phyloP scores from a whole-genome alignment of 2,888 invertebrate genomes.

The Hemicrepidius hirtus region DNA sequence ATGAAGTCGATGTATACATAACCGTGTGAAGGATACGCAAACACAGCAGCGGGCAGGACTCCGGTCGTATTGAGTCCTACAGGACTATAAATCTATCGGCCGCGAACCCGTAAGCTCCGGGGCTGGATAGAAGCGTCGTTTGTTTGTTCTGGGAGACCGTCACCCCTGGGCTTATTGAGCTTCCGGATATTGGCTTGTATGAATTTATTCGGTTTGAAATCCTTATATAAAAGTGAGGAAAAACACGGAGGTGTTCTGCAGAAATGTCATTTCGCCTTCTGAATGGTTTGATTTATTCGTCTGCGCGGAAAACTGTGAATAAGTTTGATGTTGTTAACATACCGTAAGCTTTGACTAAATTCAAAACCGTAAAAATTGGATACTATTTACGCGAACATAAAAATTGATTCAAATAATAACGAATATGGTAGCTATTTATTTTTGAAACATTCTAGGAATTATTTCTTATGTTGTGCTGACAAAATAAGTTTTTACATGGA shows the following conservation, averaged over 20 bases:
- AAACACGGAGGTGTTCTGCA: constrained; percentile 32
- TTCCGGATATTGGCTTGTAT: constrained; percentile 64
- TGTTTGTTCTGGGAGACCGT: constrained; percentile 61
- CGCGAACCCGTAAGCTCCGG: constrained; percentile 60
- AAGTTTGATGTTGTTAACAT: no score
- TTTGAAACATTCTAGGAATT: no score
- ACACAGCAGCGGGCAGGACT: constrained; percentile 42
- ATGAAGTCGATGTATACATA: constrained; percentile 46
- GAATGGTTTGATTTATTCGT: constrained; percentile 42
- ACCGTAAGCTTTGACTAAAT: no score
- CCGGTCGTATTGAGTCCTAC: constrained; percentile 56
- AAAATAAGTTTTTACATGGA: no score
- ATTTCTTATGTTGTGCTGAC: no score
- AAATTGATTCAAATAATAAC: no score
- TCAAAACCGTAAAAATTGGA: no score
- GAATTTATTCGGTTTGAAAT: constrained; percentile 65
- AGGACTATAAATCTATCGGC: constrained; percentile 66
- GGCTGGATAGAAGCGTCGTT: constrained; percentile 64
- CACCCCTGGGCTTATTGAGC: constrained; percentile 58
- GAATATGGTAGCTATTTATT: no score
- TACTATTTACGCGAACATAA: no score
- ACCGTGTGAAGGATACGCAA: constrained; percentile 49
- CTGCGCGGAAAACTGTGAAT: constrained; percentile 18
- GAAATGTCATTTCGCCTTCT: constrained; percentile 43
- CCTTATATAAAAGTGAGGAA: constrained; percentile 53